phyloP scores from a whole-genome alignment of 2,113 vertebrate species.

The Numida meleagris region DNA sequence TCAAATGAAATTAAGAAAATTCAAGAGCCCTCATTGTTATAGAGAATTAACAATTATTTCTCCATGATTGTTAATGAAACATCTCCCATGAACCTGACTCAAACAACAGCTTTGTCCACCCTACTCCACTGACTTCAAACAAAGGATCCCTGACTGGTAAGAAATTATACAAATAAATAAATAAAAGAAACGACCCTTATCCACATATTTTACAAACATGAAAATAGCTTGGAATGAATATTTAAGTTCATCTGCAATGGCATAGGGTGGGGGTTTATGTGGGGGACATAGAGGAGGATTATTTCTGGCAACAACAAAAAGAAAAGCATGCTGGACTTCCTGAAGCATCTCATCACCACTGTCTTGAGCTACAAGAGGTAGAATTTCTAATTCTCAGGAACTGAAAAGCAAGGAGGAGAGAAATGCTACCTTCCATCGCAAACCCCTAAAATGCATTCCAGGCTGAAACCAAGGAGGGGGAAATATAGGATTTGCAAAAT shows the following conservation, averaged over 20 bases:
- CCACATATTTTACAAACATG: background rate
- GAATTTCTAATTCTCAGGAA: conserved; percentile 26
- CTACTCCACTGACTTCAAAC: background rate
- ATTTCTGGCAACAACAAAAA: background rate
- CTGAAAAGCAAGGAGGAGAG: background rate
- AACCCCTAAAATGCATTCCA: conserved; percentile 47
- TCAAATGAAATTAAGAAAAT: background rate
- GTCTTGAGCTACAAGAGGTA: conserved; percentile 9
- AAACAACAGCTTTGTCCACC: background rate
- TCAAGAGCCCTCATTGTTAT: background rate
- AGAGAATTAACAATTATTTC: background rate
- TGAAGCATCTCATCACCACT: background rate
- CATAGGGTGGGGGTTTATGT: background rate
- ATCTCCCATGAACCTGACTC: background rate
- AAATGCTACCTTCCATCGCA: conserved; percentile 15
- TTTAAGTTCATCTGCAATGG: background rate
- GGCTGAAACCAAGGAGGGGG: conserved; percentile 43
- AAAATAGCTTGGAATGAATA: background rate
- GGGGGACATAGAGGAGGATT: background rate
- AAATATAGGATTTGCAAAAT: conserved; percentile 50
- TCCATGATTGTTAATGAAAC: background rate
- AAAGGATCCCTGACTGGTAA: background rate
- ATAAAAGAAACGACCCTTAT: background rate
- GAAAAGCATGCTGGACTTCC: background rate
- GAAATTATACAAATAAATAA: background rate